A percentile compares a stretch with the other conserved stretches of the same genome.
Evolutionary conservation across 2,888 invertebrate species (phyloP).

Genomic region (Heliconius aoede): DNA sequence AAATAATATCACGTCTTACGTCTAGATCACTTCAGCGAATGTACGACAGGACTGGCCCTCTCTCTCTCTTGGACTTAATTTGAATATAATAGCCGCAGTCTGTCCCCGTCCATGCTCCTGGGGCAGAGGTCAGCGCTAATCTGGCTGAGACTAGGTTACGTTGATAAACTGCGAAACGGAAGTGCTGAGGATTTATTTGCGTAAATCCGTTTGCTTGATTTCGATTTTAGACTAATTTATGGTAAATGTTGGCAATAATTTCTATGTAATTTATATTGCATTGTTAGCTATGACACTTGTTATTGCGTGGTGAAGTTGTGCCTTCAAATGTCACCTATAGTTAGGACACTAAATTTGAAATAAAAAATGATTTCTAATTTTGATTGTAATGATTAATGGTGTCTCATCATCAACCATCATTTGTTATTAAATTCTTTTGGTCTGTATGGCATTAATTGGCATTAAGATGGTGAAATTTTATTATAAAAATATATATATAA

Average conservation of each 20-base stretch:
- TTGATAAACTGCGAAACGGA: slow-evolving; percentile 51
- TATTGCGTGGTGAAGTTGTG: not conserved
- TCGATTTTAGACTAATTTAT: slow-evolving; percentile 43
- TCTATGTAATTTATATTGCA: slow-evolving; percentile 9
- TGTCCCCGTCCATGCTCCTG: slow-evolving; percentile 33
- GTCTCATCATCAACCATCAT: too few relatives aligned
- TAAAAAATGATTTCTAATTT: not conserved
- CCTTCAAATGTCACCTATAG: not conserved
- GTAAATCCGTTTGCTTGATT: slow-evolving; percentile 46
- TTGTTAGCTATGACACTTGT: not conserved
- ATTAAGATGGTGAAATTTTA: too few relatives aligned
- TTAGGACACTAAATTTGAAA: not conserved
- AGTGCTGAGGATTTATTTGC: slow-evolving; percentile 52
- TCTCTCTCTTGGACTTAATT: slow-evolving; percentile 51
- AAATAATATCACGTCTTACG: slow-evolving; percentile 48
- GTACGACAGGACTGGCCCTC: slow-evolving; percentile 46
- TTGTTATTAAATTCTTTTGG: too few relatives aligned
- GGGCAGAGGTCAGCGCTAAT: slow-evolving; percentile 45
- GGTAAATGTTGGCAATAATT: slow-evolving; percentile 6
- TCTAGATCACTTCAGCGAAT: slow-evolving; percentile 52
- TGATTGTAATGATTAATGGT: not conserved
- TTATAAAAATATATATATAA: too few relatives aligned
- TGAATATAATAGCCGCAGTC: slow-evolving; percentile 49
- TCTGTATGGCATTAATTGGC: too few relatives aligned
- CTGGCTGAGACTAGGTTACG: slow-evolving; percentile 44